These are phyloP conservation scores for Drosophila oshimai DNA, from an alignment of 1,140 invertebrate genomes.

Conservation along the genomic window DNA sequence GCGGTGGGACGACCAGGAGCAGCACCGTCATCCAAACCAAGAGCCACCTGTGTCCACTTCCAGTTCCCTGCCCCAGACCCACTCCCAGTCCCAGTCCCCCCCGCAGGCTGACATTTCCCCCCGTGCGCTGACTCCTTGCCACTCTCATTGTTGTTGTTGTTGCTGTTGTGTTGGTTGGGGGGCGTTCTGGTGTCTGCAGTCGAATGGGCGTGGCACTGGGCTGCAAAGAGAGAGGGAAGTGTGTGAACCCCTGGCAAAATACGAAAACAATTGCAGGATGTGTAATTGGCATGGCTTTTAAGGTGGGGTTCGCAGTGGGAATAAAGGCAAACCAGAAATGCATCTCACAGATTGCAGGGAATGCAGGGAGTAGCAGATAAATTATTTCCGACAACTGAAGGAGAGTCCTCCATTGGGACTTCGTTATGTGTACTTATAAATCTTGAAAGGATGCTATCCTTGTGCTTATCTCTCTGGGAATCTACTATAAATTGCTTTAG, in stretches of 20 bases:
- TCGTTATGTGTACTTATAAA: constrained; percentile 3
- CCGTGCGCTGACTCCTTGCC: constrained; percentile 11
- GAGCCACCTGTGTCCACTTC: constrained; percentile 44
- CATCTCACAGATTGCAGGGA: neutral
- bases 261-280: constrained; percentile 31
- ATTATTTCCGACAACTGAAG: constrained; percentile 7
- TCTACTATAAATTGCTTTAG: neutral
- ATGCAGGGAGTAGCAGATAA: constrained; percentile 33
- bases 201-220: constrained; percentile 7
- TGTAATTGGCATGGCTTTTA: constrained; percentile 33
- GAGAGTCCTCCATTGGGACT: constrained; percentile 1
- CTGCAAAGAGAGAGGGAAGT: constrained; percentile 9
- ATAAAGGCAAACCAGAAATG: constrained; percentile 37
- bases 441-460: constrained; percentile 8
- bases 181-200: constrained; percentile 13
- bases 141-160: constrained; percentile 21
- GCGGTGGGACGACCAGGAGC: constrained; percentile 58
- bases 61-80: constrained; percentile 4
- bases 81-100: constrained; percentile 4
- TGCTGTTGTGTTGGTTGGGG: too few relatives aligned
- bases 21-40: constrained; percentile 55
- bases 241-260: constrained; percentile 1
- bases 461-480: neutral
- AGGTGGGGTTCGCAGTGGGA: constrained; percentile 40
- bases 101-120: too few relatives aligned